Conservation (phyloP, 2,113 vertebrate genomes). For the Grammomys surdaster region DNA sequence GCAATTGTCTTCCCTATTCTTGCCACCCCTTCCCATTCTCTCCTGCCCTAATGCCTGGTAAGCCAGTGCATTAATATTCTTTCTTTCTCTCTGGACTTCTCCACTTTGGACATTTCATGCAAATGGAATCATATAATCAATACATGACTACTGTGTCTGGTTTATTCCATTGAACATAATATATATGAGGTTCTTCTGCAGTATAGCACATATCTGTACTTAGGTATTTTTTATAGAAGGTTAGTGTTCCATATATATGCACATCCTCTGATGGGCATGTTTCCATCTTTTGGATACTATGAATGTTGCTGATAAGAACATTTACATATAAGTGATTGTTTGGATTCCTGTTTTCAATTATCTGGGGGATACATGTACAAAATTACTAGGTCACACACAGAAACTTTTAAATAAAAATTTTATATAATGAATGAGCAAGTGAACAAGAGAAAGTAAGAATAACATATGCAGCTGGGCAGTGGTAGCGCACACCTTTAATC, state of each 20-base stretch:
- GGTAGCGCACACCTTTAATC: too few relatives aligned
- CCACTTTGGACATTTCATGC: neutral
- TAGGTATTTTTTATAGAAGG: neutral
- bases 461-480: too few relatives aligned
- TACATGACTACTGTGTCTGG: neutral
- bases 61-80: neutral
- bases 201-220: neutral
- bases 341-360: constrained; percentile 37
- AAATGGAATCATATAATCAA: neutral
- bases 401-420: constrained; percentile 39
- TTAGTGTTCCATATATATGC: constrained; percentile 10
- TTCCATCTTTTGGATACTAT: neutral
- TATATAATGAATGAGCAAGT: neutral
- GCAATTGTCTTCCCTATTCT: neutral
- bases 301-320: constrained; percentile 10
- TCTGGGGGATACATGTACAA: neutral
- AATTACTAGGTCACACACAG: neutral
- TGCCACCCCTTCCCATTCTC: neutral
- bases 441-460: neutral
- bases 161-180: neutral
- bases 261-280: neutral
- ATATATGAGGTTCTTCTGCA: neutral
- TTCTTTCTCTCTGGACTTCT: neutral
- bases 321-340: neutral
- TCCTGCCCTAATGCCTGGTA: neutral